Percentiles rank a stretch among this genome's conserved stretches.
Conservation (phyloP, 2,797 vertebrate genomes). For the Cirrhinus mrigala region DNA sequence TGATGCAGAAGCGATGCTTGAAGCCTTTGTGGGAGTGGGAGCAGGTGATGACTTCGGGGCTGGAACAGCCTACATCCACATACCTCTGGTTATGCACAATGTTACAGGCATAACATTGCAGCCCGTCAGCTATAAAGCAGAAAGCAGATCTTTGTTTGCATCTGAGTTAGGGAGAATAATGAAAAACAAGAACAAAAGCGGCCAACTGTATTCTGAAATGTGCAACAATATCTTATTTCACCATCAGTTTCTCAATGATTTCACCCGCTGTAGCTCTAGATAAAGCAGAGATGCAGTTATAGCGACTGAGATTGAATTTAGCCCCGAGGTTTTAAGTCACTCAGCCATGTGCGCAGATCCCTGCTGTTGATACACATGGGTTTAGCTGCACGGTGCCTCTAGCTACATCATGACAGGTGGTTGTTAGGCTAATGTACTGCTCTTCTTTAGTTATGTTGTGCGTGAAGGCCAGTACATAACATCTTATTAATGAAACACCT, state of each 20-base stretch:
- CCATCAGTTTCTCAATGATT: constrained; percentile 7
- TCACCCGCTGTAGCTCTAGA: not conserved
- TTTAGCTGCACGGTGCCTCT: constrained; percentile 20
- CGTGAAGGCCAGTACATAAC: constrained; percentile 3
- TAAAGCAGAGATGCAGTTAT: constrained; percentile 10
- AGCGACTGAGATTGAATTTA: constrained; percentile 36
- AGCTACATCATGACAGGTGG: constrained; percentile 17
- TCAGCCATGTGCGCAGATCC: constrained; percentile 22
- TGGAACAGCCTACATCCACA: constrained; percentile 77
- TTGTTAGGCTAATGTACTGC: constrained; percentile 38
- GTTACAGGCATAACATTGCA: constrained; percentile 81
- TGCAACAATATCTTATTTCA: not conserved
- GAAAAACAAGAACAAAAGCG: not conserved
- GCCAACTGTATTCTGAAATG: not conserved
- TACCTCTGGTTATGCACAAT: constrained; percentile 74
- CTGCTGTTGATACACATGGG: constrained; percentile 48
- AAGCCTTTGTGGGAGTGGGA: constrained; percentile 67
- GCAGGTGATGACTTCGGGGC: constrained; percentile 79
- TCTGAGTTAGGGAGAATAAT: not conserved
- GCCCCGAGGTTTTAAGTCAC: constrained; percentile 29
- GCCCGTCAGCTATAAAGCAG: constrained; percentile 66
- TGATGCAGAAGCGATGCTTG: constrained; percentile 68
- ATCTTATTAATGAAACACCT: constrained; percentile 19
- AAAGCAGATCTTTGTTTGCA: constrained; percentile 18
- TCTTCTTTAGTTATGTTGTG: constrained; percentile 35